Evolutionary conservation across 2,113 vertebrate genomes (phyloP).

Genomic region (Lophius piscatorius): DNA sequence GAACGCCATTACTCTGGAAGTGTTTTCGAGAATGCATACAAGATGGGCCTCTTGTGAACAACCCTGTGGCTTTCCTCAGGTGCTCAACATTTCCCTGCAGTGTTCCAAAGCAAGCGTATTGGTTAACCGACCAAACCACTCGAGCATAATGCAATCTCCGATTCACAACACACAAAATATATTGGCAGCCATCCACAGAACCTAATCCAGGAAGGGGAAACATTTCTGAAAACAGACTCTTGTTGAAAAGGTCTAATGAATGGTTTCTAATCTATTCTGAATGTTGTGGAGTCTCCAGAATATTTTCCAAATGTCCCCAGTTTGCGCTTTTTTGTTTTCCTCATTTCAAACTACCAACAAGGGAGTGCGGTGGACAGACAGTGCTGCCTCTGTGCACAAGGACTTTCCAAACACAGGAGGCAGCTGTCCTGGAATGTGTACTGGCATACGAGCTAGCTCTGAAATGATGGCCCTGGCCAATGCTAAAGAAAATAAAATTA

Average conservation of each 20-base stretch:
- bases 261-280: slow-evolving; percentile 63
- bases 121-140: slow-evolving; percentile 77
- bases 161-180: slow-evolving; percentile 70
- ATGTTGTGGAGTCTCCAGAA: slow-evolving; percentile 34
- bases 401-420: slow-evolving; percentile 60
- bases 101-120: slow-evolving; percentile 65
- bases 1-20: slow-evolving; percentile 54
- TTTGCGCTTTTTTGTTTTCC: slow-evolving; percentile 51
- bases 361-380: slow-evolving; percentile 39
- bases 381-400: slow-evolving; percentile 63
- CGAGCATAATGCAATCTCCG: slow-evolving; percentile 70
- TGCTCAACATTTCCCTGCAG: slow-evolving; percentile 70
- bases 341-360: slow-evolving; percentile 48
- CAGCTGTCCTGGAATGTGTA: slow-evolving; percentile 67
- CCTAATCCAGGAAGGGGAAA: slow-evolving; percentile 72
- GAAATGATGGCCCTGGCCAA: slow-evolving; percentile 72
- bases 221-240: slow-evolving; percentile 67
- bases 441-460: slow-evolving; percentile 54
- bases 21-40: slow-evolving; percentile 13
- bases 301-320: slow-evolving; percentile 47
- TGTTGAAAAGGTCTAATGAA: slow-evolving; percentile 67
- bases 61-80: slow-evolving; percentile 71
- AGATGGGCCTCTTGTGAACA: slow-evolving; percentile 46
- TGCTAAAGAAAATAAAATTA: slow-evolving; percentile 80
- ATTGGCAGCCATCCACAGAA: slow-evolving; percentile 66